Conservation (phyloP, 2,888 invertebrate genomes). For the Cosmia trapezina region DNA sequence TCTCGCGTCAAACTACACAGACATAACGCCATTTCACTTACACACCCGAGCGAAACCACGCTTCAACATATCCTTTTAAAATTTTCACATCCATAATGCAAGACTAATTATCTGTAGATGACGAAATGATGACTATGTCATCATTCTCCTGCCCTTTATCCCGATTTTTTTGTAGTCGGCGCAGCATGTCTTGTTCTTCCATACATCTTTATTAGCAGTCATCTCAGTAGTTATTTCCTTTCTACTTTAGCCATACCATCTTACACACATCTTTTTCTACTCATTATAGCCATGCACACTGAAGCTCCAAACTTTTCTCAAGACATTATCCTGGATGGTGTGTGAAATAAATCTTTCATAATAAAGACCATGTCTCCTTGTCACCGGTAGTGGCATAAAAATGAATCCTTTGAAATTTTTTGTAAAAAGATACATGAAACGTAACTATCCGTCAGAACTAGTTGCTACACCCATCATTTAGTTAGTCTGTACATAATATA, state of each 20-base stretch:
- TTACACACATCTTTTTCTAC: no score
- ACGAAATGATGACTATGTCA: background rate
- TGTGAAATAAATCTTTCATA: no score
- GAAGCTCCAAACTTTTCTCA: no score
- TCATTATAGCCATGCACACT: no score
- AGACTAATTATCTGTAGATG: background rate
- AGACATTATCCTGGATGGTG: no score
- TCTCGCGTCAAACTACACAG: no score
- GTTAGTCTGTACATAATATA: conserved; percentile 12
- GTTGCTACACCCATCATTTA: conserved; percentile 7
- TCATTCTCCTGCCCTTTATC: background rate
- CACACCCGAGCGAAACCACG: no score
- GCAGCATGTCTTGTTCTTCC: background rate
- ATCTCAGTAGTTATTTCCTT: background rate
- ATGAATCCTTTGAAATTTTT: no score
- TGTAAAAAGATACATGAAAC: background rate
- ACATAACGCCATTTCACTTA: no score
- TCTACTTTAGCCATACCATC: background rate
- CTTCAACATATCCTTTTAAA: no score
- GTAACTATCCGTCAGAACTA: background rate
- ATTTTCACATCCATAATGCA: no score
- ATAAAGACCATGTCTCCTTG: background rate
- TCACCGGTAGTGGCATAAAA: no score
- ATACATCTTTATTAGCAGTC: background rate
- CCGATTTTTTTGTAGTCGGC: background rate